Base-by-base conservation (phyloP, 2,797 vertebrate species). In the Crypturellus tataupa region DNA sequence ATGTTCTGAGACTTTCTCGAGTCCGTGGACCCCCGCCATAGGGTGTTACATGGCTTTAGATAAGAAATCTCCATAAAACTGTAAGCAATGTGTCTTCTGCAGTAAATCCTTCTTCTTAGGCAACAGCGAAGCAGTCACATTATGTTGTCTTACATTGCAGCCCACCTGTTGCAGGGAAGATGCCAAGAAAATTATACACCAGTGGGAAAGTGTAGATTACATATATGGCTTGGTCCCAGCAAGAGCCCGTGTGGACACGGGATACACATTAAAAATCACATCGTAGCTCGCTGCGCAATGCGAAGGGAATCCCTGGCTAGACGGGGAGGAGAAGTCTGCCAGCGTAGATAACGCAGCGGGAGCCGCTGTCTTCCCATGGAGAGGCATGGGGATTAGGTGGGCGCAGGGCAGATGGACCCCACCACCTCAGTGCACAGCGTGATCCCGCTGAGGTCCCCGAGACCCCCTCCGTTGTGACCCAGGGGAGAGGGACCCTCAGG, bases 31-130 rank as follows among this genome's bases (percentile, higher is more conserved):
- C 73, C 93, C 65, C 25, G 72, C 90, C 81, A 94, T 53, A 80
- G 95, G 47, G 84, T 90, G 90, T 97, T 96, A 96, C 76, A 93
- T 89, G 89, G 87, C 90, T 96, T 96, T 97, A 96, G 95, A 97
- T 97, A 97, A 97, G 96, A 95, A 96, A 94, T 94, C 81, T 95
- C 93, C 84, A 96, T 95, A 96, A 95, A 97, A 93, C 84, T 92
- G 77, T 82, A 87, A 94, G 90, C 81, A 96, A 80, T 91, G 81
- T 82, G 81, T 82, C 94, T 94, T 91, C 87, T 94, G 94, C 84
- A 89, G 87, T 97, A 97, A 96, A 97, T 97, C 96, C 95, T 90
- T 85, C 87, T 80, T 87, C 80, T 72, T 69, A 79, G 86, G 92
- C 81, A 42, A 63, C 91, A 89, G 39, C 59, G 60, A 93, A 93